Percentiles rank a stretch among this genome's conserved stretches.
Evolutionary conservation across 2,888 invertebrate species (phyloP).

Genomic region (Megamerina dolium): DNA sequence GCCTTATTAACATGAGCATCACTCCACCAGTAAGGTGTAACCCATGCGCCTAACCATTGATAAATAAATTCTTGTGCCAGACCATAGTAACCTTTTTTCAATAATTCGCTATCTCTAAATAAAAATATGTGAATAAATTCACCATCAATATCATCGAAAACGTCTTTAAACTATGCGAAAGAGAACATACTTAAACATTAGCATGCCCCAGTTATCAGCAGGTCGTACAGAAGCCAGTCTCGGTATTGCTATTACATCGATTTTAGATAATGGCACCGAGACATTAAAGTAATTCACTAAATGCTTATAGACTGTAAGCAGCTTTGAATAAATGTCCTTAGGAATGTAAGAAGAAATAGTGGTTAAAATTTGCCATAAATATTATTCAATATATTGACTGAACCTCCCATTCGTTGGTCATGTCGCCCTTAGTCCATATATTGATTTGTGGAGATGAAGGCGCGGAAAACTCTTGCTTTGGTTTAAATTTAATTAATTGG

Average conservation of each 20-base stretch:
- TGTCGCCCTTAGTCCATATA: slow-evolving; percentile 49
- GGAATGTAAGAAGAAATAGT: not conserved
- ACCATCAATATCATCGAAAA: too few relatives aligned
- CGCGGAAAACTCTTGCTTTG: slow-evolving; percentile 5
- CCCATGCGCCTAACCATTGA: slow-evolving; percentile 72
- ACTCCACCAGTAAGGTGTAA: slow-evolving; percentile 72
- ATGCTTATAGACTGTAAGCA: slow-evolving; percentile 55
- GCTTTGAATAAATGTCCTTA: slow-evolving; percentile 55
- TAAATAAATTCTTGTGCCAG: slow-evolving; percentile 68
- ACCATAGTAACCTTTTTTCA: slow-evolving; percentile 59
- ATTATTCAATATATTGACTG: not conserved
- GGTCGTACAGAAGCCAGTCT: slow-evolving; percentile 65
- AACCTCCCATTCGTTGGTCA: slow-evolving; percentile 49
- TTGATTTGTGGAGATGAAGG: slow-evolving; percentile 37
- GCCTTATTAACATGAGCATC: slow-evolving; percentile 73
- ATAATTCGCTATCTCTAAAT: slow-evolving; percentile 67
- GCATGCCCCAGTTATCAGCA: slow-evolving; percentile 73
- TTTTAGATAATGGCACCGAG: slow-evolving; percentile 60
- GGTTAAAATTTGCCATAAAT: not conserved
- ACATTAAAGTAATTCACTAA: slow-evolving; percentile 60
- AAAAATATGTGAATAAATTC: slow-evolving; percentile 15
- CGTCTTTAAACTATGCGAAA: too few relatives aligned
- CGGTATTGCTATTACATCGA: slow-evolving; percentile 70
- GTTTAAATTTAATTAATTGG: slow-evolving; percentile 51
- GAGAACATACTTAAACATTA: slow-evolving; percentile 71